Conservation (phyloP, 2,113 vertebrate species). For the Ondatra zibethicus region DNA sequence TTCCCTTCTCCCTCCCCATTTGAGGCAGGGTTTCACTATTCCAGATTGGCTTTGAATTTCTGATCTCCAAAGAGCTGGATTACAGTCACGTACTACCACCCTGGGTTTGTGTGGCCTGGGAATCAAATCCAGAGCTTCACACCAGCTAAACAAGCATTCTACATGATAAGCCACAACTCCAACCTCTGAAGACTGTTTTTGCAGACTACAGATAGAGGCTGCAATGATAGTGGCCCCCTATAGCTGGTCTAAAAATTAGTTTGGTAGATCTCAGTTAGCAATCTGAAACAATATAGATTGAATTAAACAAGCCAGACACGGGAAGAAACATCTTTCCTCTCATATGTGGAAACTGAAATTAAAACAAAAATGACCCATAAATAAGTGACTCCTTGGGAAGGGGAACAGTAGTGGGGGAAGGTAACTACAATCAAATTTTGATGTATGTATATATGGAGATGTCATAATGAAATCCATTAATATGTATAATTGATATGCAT, state of each 20-base stretch:
- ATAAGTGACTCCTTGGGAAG: background rate
- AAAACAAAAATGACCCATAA: background rate
- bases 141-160: background rate
- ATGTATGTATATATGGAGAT: background rate
- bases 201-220: background rate
- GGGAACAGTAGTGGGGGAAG: background rate
- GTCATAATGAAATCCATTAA: background rate
- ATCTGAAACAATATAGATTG: background rate
- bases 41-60: background rate
- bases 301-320: background rate
- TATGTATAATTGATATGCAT: background rate
- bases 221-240: background rate
- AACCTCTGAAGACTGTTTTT: constrained; percentile 6
- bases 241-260: background rate
- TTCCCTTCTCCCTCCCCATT: background rate
- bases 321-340: background rate
- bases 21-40: background rate
- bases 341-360: background rate
- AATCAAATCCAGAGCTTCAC: background rate
- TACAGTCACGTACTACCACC: background rate
- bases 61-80: background rate
- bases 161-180: background rate
- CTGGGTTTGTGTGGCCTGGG: background rate
- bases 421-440: background rate
- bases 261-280: background rate